Percentiles rank a stretch among this genome's conserved stretches.
These are phyloP conservation scores for Trichechus manatus DNA, from an alignment of 2,113 vertebrate species.

Conservation along the genomic window DNA sequence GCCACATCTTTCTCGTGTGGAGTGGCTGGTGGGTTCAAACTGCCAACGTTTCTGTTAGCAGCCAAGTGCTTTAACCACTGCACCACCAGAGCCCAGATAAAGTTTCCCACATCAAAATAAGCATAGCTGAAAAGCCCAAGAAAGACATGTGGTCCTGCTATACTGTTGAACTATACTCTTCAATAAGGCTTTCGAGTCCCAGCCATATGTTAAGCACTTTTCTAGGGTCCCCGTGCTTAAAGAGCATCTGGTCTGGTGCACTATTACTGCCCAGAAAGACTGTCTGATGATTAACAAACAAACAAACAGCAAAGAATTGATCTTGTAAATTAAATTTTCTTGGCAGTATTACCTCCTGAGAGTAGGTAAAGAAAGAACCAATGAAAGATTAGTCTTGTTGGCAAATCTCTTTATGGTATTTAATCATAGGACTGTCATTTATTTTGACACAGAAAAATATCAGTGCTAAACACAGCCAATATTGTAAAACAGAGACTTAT, in stretches of 20 bases:
- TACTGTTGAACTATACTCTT: background rate
- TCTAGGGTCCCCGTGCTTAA: background rate
- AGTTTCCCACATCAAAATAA: conserved; percentile 40
- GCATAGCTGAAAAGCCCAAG: background rate
- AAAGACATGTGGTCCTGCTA: background rate
- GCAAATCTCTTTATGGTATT: conserved; percentile 18
- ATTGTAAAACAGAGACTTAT: background rate
- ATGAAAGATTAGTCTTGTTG: conserved; percentile 40
- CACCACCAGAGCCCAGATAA: background rate
- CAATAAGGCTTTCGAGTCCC: background rate
- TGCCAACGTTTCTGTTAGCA: background rate
- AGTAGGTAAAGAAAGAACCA: background rate
- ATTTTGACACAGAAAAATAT: conserved; percentile 71
- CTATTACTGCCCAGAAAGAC: background rate
- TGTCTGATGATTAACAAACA: background rate
- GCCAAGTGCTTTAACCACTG: background rate
- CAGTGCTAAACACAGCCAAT: background rate
- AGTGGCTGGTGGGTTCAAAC: background rate
- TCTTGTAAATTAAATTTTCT: conserved; percentile 56
- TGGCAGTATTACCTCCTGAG: background rate
- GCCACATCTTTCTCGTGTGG: background rate
- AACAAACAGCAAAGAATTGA: background rate
- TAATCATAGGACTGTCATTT: conserved; percentile 59
- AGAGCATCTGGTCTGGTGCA: background rate
- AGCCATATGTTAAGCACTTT: background rate